phyloP scores from a whole-genome alignment of 2,888 invertebrate species.

The Drosophila peninsularis region DNA sequence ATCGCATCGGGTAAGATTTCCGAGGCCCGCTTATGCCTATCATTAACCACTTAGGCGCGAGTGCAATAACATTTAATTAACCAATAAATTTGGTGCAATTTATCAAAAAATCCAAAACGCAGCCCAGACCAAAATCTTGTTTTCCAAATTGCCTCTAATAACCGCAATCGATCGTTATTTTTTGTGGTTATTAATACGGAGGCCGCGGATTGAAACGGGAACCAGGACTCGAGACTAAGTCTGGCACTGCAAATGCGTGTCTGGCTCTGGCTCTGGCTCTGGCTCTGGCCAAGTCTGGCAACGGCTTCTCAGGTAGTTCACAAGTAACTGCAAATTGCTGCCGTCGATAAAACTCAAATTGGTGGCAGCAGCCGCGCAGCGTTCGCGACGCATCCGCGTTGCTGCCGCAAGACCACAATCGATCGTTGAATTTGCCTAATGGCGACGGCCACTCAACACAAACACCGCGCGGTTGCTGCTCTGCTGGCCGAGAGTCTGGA shows the following conservation, averaged over 20 bases:
- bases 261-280: constrained; percentile 28
- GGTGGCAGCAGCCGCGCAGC: constrained; percentile 60
- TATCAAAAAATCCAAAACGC: constrained; percentile 60
- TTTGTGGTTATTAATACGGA: constrained; percentile 81
- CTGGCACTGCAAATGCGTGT: constrained; percentile 38
- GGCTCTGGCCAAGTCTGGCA: constrained; percentile 48
- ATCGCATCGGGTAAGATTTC: constrained; percentile 28
- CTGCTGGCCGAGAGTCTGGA: constrained; percentile 13
- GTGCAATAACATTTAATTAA: constrained; percentile 79
- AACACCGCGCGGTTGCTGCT: constrained; percentile 58
- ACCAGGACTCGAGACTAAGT: constrained; percentile 16
- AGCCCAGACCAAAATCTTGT: constrained; percentile 64
- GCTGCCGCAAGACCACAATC: constrained; percentile 62
- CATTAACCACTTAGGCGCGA: constrained; percentile 77
- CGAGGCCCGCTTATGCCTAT: constrained; percentile 49
- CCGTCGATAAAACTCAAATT: constrained; percentile 79
- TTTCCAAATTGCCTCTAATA: constrained; percentile 81
- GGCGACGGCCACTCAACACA: constrained; percentile 81
- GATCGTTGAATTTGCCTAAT: constrained; percentile 82
- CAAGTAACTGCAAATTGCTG: constrained; percentile 84
- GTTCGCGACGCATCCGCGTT: constrained; percentile 55
- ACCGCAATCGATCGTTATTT: constrained; percentile 82
- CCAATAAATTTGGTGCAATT: constrained; percentile 79
- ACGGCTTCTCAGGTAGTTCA: constrained; percentile 84
- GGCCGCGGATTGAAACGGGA: constrained; percentile 26